Percentiles rank a stretch among this genome's conserved stretches.
phyloP scores from a whole-genome alignment of 2,888 invertebrate genomes.

The Eupithecia exiguata region DNA sequence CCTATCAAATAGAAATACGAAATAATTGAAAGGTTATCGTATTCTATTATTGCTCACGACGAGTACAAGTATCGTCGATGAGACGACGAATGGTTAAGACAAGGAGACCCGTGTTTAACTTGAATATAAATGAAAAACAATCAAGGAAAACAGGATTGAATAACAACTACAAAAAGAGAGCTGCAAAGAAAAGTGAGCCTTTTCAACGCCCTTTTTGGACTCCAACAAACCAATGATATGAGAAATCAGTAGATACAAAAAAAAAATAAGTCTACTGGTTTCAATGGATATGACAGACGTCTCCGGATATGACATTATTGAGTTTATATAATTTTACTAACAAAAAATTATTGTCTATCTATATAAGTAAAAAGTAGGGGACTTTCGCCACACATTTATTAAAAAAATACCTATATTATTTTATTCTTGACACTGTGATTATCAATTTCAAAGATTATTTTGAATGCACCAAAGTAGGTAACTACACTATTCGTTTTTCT shows the following conservation, averaged over 20 bases:
- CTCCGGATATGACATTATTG: not conserved
- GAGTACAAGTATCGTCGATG: conserved; percentile 6
- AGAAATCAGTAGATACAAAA: not conserved
- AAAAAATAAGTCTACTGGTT: not conserved
- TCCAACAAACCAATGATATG: not conserved
- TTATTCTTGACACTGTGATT: too few species aligned
- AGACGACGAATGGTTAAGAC: not conserved
- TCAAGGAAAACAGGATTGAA: not conserved
- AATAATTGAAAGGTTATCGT: not conserved
- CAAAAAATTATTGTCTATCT: not conserved
- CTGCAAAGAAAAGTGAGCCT: not conserved
- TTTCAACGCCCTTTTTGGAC: conserved; percentile 1
- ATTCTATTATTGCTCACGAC: conserved; percentile 1
- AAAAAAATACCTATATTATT: too few species aligned
- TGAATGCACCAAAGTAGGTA: not conserved
- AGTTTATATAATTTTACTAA: not conserved
- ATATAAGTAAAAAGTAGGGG: too few species aligned
- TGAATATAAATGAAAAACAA: not conserved
- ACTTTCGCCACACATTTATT: not conserved
- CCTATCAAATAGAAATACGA: conserved; percentile 3
- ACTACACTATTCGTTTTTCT: not conserved
- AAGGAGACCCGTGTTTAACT: not conserved
- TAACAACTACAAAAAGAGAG: not conserved
- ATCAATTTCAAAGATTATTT: not conserved
- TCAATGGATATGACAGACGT: not conserved